These are phyloP conservation scores for Sminthurides aquaticus DNA, from an alignment of 2,888 invertebrate species.

Conservation along the genomic window DNA sequence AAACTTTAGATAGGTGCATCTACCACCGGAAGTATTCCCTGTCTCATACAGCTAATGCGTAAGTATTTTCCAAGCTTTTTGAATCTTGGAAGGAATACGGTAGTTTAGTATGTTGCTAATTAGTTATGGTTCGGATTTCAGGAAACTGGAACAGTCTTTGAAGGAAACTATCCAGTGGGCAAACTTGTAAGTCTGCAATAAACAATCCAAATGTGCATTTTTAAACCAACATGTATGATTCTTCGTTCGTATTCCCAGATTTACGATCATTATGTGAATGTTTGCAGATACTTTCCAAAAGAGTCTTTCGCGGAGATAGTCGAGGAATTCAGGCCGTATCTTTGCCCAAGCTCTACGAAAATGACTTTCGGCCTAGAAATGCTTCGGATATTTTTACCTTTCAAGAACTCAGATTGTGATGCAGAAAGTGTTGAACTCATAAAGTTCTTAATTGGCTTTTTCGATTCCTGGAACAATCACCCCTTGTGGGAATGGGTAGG, in stretches of 20 bases:
- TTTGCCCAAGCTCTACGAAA: slow-evolving; percentile 64
- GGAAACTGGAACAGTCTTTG: slow-evolving; percentile 38
- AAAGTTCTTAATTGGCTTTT: slow-evolving; percentile 66
- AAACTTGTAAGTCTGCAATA: slow-evolving; percentile 38
- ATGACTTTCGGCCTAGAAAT: slow-evolving; percentile 52
- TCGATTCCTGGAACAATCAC: slow-evolving; percentile 68
- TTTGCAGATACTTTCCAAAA: slow-evolving; percentile 60
- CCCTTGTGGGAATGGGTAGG: slow-evolving; percentile 60
- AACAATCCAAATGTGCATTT: background rate
- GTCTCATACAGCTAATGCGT: slow-evolving; percentile 37
- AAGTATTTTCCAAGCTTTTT: slow-evolving; percentile 18
- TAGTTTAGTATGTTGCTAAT: background rate
- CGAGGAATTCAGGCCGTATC: slow-evolving; percentile 67
- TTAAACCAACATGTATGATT: background rate
- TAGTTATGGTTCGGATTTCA: too few species aligned
- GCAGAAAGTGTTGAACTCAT: slow-evolving; percentile 61
- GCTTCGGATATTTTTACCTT: slow-evolving; percentile 69
- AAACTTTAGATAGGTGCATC: slow-evolving; percentile 57
- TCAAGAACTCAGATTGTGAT: slow-evolving; percentile 52
- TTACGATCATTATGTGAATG: background rate
- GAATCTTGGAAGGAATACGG: background rate
- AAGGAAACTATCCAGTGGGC: slow-evolving; percentile 38
- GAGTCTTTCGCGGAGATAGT: slow-evolving; percentile 77
- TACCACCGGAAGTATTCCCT: slow-evolving; percentile 50
- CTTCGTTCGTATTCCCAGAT: background rate